Evolutionary conservation across 2,113 vertebrate genomes (phyloP).

Genomic region (Dasyurus viverrinus): DNA sequence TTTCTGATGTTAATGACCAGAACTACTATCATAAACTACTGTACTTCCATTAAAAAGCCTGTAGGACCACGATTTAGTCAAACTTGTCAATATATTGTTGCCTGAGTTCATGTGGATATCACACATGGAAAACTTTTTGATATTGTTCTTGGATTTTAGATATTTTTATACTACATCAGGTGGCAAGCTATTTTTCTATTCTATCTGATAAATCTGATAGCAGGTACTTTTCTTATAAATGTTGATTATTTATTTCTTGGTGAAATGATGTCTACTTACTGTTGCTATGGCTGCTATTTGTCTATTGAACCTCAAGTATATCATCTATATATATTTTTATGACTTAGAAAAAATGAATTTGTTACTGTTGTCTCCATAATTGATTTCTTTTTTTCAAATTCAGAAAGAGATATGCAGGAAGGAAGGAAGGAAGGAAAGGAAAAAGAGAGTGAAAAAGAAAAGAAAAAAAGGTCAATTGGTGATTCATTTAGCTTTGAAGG

Average conservation of each 20-base stretch:
- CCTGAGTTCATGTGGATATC: not conserved
- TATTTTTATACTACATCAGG: not conserved
- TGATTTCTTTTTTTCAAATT: not conserved
- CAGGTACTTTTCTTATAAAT: not conserved
- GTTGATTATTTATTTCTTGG: not conserved
- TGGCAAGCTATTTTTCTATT: not conserved
- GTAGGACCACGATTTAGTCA: not conserved
- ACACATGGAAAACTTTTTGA: not conserved
- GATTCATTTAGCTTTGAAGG: not conserved
- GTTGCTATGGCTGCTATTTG: not conserved
- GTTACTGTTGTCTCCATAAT: not conserved
- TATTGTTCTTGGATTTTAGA: not conserved
- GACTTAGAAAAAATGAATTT: not conserved
- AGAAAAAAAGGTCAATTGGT: not conserved
- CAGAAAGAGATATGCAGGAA: accelerated
- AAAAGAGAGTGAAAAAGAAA: no score
- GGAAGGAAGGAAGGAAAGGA: not conserved
- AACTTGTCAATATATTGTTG: not conserved
- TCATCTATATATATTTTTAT: not conserved
- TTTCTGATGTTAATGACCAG: not conserved
- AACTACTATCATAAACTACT: not conserved
- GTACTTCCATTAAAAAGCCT: not conserved
- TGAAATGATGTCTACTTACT: not conserved
- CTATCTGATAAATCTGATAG: not conserved
- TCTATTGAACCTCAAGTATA: not conserved